These are phyloP conservation scores for Megaceryle alcyon DNA, from an alignment of 2,797 vertebrate genomes.

Conservation along the genomic window DNA sequence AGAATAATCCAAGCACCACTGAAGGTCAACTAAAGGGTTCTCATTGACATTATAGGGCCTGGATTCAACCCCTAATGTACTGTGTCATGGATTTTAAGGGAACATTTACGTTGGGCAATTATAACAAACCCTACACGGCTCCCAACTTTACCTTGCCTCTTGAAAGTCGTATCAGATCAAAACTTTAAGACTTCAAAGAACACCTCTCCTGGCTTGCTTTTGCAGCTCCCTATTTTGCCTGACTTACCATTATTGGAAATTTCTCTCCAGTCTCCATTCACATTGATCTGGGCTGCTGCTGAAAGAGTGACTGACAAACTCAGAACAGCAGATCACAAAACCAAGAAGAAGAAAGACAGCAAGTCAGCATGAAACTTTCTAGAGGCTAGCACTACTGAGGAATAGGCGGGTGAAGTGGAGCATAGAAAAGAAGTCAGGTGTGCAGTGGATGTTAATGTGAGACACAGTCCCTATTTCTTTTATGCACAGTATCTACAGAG, in stretches of 20 bases:
- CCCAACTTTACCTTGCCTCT: background rate
- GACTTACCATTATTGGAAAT: background rate
- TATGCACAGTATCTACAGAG: background rate
- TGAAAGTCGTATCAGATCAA: background rate
- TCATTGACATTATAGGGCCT: background rate
- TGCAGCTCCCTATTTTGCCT: background rate
- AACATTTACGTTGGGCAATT: background rate
- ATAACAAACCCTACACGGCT: background rate
- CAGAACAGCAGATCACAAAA: background rate
- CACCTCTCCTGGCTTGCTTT: background rate
- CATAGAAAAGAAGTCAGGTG: background rate
- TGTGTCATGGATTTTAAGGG: background rate
- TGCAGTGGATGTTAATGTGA: background rate
- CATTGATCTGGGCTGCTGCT: constrained; percentile 1
- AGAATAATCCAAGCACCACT: background rate
- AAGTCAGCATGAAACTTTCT: background rate
- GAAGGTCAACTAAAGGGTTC: background rate
- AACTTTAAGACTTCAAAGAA: background rate
- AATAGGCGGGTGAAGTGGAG: background rate
- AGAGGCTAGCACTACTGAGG: background rate
- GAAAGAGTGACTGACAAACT: background rate
- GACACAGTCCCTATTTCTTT: background rate
- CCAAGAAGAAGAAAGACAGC: background rate
- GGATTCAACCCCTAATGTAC: background rate
- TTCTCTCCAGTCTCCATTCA: background rate